A percentile compares a stretch with the other conserved stretches of the same genome.
Evolutionary conservation across 2,797 vertebrate species (phyloP).

Genomic region (Ibycter americanus): DNA sequence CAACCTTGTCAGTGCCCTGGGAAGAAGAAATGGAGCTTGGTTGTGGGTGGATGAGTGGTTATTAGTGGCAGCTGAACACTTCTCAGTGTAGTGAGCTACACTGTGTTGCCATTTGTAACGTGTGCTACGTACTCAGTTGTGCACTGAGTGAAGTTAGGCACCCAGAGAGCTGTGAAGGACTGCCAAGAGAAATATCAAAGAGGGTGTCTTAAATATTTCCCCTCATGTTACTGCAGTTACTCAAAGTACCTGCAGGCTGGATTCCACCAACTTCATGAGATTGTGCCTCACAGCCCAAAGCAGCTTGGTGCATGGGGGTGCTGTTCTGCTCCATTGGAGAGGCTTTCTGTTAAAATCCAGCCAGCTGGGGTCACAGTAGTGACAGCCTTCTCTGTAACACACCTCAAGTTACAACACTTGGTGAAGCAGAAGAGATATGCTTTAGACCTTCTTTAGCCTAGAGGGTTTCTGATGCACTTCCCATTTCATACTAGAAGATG

Average conservation of each 20-base stretch:
- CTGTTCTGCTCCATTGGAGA: not conserved
- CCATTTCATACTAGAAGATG: not conserved
- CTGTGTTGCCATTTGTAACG: rapidly evolving
- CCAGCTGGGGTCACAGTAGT: not conserved
- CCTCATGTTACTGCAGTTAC: not conserved
- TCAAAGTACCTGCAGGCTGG: not conserved
- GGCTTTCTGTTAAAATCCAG: not conserved
- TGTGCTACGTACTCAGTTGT: not conserved
- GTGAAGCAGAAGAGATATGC: not conserved
- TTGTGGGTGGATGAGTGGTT: not conserved
- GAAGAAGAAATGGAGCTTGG: not conserved
- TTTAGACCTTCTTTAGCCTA: not conserved
- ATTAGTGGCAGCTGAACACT: not conserved
- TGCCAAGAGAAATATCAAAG: not conserved
- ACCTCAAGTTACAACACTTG: not conserved
- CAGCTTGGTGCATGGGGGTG: rapidly evolving
- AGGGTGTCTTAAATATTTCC: not conserved
- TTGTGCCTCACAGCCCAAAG: not conserved
- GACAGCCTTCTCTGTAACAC: not conserved
- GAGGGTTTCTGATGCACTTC: not conserved
- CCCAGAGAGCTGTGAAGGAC: not conserved
- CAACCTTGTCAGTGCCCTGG: not conserved
- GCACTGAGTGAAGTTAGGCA: not conserved
- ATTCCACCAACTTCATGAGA: not conserved
- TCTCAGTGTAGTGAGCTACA: not conserved